Evolutionary conservation across 2,797 vertebrate genomes (phyloP).

Genomic region (Glossophaga mutica): DNA sequence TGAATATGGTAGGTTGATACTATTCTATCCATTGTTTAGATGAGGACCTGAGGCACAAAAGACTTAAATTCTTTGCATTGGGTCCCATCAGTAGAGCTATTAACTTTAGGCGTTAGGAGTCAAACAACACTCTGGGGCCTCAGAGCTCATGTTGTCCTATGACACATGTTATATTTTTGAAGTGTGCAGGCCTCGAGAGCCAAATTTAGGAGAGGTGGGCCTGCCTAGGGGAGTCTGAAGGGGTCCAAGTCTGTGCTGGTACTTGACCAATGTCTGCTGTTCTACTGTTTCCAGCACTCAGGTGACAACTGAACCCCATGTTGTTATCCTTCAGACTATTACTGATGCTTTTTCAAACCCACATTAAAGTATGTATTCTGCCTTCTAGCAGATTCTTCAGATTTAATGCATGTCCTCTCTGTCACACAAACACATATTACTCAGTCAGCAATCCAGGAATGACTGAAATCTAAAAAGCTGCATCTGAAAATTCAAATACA

Average conservation of each 20-base stretch:
- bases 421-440: neutral
- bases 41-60: neutral
- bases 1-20: neutral
- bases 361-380: neutral
- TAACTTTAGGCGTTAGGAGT: neutral
- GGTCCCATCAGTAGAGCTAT: neutral
- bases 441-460: neutral
- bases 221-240: neutral
- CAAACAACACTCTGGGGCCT: neutral
- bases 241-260: neutral
- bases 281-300: neutral
- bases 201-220: neutral
- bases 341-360: neutral
- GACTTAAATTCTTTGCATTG: neutral
- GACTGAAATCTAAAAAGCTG: neutral
- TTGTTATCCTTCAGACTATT: neutral
- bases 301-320: neutral
- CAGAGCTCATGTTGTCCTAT: no score
- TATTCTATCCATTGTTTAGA: neutral
- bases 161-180: neutral
- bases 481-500: neutral
- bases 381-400: slow-evolving; percentile 35
- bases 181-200: neutral
- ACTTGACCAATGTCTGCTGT: neutral
- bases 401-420: slow-evolving; percentile 29